phyloP scores from a whole-genome alignment of 2,888 invertebrate species.

The Eudasyphora cyanicolor region DNA sequence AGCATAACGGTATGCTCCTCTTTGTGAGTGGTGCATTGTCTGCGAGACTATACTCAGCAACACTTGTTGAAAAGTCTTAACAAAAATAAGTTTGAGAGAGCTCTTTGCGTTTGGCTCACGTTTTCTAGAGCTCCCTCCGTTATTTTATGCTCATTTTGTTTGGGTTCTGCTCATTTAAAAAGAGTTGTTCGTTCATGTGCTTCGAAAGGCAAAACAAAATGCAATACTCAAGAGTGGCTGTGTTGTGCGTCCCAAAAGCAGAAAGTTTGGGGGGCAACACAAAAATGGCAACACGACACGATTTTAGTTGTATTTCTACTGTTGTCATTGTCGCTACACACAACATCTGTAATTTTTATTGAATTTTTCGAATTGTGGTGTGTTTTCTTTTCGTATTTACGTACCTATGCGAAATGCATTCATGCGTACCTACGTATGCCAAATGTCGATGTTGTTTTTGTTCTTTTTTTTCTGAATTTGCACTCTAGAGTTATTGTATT shows the following conservation, averaged over 20 bases:
- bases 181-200: not conserved
- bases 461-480: slow-evolving; percentile 64
- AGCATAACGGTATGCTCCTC: not conserved
- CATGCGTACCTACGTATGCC: slow-evolving; percentile 62
- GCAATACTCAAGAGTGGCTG: slow-evolving; percentile 24
- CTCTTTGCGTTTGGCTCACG: not conserved
- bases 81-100: not conserved
- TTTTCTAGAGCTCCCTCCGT: not conserved
- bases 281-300: slow-evolving; percentile 65
- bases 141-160: not conserved
- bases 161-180: not conserved
- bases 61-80: slow-evolving; percentile 62
- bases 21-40: not conserved
- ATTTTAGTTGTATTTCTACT: slow-evolving; percentile 64
- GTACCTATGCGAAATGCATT: slow-evolving; percentile 59
- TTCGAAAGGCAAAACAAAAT: slow-evolving; percentile 22
- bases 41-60: slow-evolving; percentile 38
- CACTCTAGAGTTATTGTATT: slow-evolving; percentile 54
- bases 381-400: slow-evolving; percentile 43
- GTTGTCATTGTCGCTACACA: slow-evolving; percentile 63
- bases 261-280: slow-evolving; percentile 59
- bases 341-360: slow-evolving; percentile 40
- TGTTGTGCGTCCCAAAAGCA: not conserved
- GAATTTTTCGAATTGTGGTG: slow-evolving; percentile 46
- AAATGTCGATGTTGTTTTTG: slow-evolving; percentile 37